A percentile compares a stretch with the other conserved stretches of the same genome.
Conservation (phyloP, 2,888 invertebrate species). For the Cyclophora albipunctata region DNA sequence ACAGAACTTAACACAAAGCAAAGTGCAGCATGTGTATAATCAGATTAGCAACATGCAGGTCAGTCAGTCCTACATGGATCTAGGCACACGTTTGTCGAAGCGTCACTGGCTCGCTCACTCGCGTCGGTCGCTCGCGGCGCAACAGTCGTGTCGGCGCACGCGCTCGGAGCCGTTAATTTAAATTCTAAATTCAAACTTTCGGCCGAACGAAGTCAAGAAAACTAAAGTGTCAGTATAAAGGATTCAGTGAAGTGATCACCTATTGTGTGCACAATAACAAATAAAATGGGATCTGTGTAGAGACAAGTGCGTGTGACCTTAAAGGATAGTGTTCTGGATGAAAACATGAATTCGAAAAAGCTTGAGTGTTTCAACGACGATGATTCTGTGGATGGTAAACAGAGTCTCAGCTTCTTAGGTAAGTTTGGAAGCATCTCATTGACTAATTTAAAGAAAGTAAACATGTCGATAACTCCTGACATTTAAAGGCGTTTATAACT, state of each 20-base stretch:
- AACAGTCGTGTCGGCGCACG: constrained; percentile 50
- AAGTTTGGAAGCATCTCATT: constrained; percentile 19
- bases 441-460: background rate
- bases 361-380: constrained; percentile 64
- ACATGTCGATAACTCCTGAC: constrained; percentile 27
- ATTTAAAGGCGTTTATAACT: constrained; percentile 17
- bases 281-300: constrained; percentile 28
- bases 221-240: constrained; percentile 10
- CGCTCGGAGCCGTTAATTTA: constrained; percentile 41
- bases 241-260: constrained; percentile 18
- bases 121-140: constrained; percentile 49
- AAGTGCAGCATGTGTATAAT: constrained; percentile 48
- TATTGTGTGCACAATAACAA: constrained; percentile 13
- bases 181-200: constrained; percentile 43
- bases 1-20: constrained; percentile 31
- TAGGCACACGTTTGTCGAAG: constrained; percentile 36
- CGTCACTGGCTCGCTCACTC: constrained; percentile 54
- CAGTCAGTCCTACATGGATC: constrained; percentile 45
- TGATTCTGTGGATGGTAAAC: constrained; percentile 64
- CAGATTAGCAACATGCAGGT: constrained; percentile 62
- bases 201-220: constrained; percentile 21
- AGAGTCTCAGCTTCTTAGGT: constrained; percentile 72
- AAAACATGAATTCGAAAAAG: constrained; percentile 70
- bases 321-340: constrained; percentile 22
- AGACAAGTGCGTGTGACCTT: constrained; percentile 67